Base-by-base conservation (phyloP, 2,113 vertebrate genomes). In the Enhydra lutris region DNA sequence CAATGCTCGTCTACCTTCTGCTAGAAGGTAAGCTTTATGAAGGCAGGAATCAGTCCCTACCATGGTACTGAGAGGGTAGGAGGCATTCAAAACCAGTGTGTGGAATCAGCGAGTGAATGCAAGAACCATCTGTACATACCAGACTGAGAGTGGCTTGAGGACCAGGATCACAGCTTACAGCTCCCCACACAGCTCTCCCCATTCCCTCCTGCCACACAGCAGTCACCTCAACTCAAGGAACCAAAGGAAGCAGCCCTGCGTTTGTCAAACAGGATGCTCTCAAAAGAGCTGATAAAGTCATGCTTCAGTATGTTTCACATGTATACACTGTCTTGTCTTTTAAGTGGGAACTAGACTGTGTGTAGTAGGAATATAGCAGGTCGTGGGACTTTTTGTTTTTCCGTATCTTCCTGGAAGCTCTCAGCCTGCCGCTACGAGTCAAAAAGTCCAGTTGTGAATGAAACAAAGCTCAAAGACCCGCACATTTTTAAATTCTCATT, bases 1-100 rank as follows among this genome's bases (percentile, higher is more conserved):
- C 1, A n/a, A 7, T 6, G 15, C 4, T 5, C 10, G 21, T 6
- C 36, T 4, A 36, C 8, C 10, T 1, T 45, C 23, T n/a, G 24
- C 36, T 23, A 31, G 87, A 74, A 76, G 12, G 9, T 14, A 63
- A 89, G 78, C 6, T 13, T 59, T 14, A 42, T 14, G 42, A 69
- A 67, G 7, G 74, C 4, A 50, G 83, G 10, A 4, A n/a, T 83
- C 6, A 80, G 50, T 31, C 14, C 34, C 17, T 67, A 55, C 21
- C 50, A 34, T 24, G 57, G 23, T 21, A 47, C 45, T 78, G 50
- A 74, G 61, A 20, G 36, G 11, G 14, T 13, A 57, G 26, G 20
- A 82, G 39, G 17, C 52, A 63, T 63, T 73, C 31, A 36, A 36
- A 86, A 23, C 45, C 2, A 20, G 5, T 59, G 45, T 50, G 12